phyloP scores from a whole-genome alignment of 1,140 invertebrate species.

The Lordiphosa collinella region DNA sequence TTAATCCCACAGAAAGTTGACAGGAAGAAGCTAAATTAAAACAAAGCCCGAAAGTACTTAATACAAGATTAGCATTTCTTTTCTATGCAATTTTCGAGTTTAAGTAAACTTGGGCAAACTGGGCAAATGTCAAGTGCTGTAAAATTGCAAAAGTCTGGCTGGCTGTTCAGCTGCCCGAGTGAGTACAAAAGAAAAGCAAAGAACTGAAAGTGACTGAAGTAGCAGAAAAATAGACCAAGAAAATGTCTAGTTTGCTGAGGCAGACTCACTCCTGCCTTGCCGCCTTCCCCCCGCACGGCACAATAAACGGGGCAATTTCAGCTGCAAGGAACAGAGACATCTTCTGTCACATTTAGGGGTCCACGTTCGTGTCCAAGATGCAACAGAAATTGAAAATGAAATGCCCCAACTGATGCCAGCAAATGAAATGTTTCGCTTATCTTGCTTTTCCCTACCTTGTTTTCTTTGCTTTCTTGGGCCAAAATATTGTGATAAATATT shows the following conservation, averaged over 20 bases:
- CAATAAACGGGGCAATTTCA: slow-evolving; percentile 12
- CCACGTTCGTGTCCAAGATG: slow-evolving; percentile 36
- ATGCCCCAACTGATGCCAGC: slow-evolving; percentile 38
- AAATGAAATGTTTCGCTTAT: slow-evolving; percentile 41
- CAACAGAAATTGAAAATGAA: slow-evolving; percentile 69
- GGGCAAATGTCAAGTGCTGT: slow-evolving; percentile 4
- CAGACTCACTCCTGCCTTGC: no score
- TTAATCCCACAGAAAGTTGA: no score
- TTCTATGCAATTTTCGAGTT: neutral
- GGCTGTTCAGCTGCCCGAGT: slow-evolving; percentile 1
- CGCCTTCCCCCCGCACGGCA: neutral
- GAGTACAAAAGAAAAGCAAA: slow-evolving; percentile 1
- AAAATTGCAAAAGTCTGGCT: slow-evolving; percentile 2
- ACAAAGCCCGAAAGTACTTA: no score
- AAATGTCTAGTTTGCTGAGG: slow-evolving; percentile 5
- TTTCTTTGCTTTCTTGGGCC: slow-evolving; percentile 10
- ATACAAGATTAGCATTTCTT: no score
- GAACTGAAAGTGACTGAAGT: neutral
- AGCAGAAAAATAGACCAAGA: neutral
- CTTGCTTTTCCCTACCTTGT: slow-evolving; percentile 6
- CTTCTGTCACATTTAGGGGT: slow-evolving; percentile 56
- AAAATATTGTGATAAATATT: slow-evolving; percentile 59
- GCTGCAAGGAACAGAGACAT: slow-evolving; percentile 24
- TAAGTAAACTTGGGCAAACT: neutral
- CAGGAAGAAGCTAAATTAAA: no score